phyloP scores from a whole-genome alignment of 1,140 invertebrate species.

The Formica selysi region DNA sequence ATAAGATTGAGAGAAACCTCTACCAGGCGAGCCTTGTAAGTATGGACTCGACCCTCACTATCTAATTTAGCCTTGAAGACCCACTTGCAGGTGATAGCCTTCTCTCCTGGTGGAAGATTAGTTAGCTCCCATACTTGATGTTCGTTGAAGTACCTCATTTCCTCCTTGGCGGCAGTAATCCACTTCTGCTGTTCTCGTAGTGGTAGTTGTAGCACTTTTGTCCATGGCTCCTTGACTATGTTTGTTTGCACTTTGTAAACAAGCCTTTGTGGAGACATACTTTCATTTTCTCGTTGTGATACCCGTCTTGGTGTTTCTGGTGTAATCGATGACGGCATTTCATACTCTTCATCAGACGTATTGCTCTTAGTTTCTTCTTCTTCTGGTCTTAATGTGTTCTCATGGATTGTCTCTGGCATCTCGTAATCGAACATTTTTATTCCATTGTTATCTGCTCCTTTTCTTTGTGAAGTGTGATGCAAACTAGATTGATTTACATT shows the following conservation, averaged over 20 bases:
- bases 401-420: not conserved
- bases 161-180: conserved; percentile 41
- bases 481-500: not conserved
- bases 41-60: conserved; percentile 69
- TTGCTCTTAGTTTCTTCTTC: not conserved
- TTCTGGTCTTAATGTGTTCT: not conserved
- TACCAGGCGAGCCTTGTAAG: conserved; percentile 84
- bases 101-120: conserved; percentile 65
- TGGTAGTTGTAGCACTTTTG: not conserved
- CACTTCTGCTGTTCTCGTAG: not conserved
- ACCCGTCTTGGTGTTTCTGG: conserved; percentile 18
- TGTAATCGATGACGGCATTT: not conserved
- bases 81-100: conserved; percentile 78
- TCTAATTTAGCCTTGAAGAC: conserved; percentile 82
- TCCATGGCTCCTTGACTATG: conserved; percentile 13
- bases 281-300: conserved; percentile 39
- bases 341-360: not conserved
- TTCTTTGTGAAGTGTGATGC: not conserved
- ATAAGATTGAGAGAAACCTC: conserved; percentile 81
- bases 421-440: not conserved
- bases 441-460: not conserved
- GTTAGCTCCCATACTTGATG: conserved; percentile 74
- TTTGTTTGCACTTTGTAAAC: conserved; percentile 33
- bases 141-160: conserved; percentile 38
- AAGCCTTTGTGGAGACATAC: conserved; percentile 13